These are phyloP conservation scores for Eucera pruinosa DNA, from an alignment of 2,888 invertebrate genomes.

Conservation along the genomic window DNA sequence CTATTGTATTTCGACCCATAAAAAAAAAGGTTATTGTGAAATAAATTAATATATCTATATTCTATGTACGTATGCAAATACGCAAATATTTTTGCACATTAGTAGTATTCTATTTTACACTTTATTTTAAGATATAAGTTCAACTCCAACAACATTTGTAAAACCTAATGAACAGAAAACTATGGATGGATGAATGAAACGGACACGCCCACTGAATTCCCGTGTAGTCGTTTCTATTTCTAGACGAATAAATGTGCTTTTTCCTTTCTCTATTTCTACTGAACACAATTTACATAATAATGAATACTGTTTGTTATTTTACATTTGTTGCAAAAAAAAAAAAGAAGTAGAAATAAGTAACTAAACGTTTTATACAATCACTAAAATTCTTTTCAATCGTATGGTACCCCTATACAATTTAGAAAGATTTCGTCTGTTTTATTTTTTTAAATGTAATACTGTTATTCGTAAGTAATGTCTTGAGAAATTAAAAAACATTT, in stretches of 20 bases:
- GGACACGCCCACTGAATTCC: constrained; percentile 31
- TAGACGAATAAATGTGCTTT: constrained; percentile 13
- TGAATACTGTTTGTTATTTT: background rate
- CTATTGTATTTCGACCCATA: too few relatives aligned
- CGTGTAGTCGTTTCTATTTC: constrained; percentile 11
- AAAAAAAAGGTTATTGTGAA: too few relatives aligned
- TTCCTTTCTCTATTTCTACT: background rate
- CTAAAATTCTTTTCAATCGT: background rate
- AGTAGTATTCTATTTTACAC: background rate
- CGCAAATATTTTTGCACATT: too few relatives aligned
- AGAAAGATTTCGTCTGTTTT: background rate
- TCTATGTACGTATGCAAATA: background rate
- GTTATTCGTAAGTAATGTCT: background rate
- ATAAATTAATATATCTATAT: too few relatives aligned
- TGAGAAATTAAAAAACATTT: background rate
- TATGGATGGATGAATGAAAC: background rate
- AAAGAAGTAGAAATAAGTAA: background rate
- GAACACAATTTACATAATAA: background rate
- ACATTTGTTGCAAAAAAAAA: background rate
- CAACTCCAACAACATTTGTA: background rate
- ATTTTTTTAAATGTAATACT: background rate
- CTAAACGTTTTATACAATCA: background rate
- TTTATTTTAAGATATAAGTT: background rate
- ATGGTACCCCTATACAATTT: background rate
- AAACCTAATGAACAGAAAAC: background rate